These are phyloP conservation scores for Melanocharis versteri DNA, from an alignment of 2,113 vertebrate species.

Conservation along the genomic window DNA sequence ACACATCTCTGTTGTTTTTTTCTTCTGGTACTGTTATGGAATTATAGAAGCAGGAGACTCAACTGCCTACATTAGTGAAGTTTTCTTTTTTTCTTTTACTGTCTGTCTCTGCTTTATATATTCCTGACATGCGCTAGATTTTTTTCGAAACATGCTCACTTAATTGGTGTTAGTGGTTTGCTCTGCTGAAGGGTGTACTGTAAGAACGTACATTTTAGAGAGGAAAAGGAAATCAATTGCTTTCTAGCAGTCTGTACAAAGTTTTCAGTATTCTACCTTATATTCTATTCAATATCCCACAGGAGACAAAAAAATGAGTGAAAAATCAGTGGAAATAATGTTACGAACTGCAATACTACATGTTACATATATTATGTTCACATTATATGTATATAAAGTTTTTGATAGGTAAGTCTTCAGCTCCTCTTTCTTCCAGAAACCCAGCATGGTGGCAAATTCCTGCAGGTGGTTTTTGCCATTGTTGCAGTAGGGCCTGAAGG, in stretches of 20 bases:
- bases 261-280: not conserved
- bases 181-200: not conserved
- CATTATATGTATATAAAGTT: not conserved
- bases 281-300: not conserved
- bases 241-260: not conserved
- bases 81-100: not conserved
- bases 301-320: not conserved
- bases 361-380: not conserved
- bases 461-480: not conserved
- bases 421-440: not conserved
- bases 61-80: not conserved
- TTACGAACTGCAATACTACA: not conserved
- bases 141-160: not conserved
- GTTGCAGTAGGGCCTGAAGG: not conserved
- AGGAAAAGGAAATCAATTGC: not conserved
- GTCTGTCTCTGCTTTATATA: not conserved
- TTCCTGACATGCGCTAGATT: not conserved
- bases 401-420: not conserved
- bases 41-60: not conserved
- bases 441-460: not conserved
- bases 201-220: not conserved
- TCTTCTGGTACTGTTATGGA: not conserved
- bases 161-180: not conserved
- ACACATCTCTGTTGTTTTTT: not conserved
- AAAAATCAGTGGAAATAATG: not conserved